Percentiles rank a stretch among this genome's conserved stretches.
phyloP scores from a whole-genome alignment of 2,888 invertebrate genomes.

The Pteria penguin region DNA sequence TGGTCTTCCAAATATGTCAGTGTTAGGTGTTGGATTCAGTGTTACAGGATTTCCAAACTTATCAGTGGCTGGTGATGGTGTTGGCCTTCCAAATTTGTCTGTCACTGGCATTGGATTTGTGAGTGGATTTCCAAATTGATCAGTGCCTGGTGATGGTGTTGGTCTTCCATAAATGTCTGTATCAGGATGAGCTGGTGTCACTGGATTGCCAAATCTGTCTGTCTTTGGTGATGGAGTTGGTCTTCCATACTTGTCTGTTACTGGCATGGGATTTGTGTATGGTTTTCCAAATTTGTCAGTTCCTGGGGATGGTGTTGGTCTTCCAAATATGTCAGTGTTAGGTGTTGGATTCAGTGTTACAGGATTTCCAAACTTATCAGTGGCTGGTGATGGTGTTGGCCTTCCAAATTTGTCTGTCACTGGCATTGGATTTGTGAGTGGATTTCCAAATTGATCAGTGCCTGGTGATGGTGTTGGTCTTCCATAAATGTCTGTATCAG shows the following conservation, averaged over 20 bases:
- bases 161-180: neutral
- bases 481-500: neutral
- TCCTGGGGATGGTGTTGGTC: slow-evolving; percentile 12
- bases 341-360: slow-evolving; percentile 20
- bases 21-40: neutral
- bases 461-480: slow-evolving; percentile 12
- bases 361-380: slow-evolving; percentile 23
- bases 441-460: slow-evolving; percentile 16
- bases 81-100: slow-evolving; percentile 27
- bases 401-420: slow-evolving; percentile 19
- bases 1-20: slow-evolving; percentile 18
- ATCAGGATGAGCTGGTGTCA: slow-evolving; percentile 6
- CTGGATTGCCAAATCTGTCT: slow-evolving; percentile 12
- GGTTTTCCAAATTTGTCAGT: slow-evolving; percentile 23
- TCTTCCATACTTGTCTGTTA: slow-evolving; percentile 31
- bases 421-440: slow-evolving; percentile 7
- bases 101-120: slow-evolving; percentile 15
- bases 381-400: slow-evolving; percentile 47
- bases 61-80: slow-evolving; percentile 31
- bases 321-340: neutral
- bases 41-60: slow-evolving; percentile 13
- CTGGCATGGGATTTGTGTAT: neutral
- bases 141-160: slow-evolving; percentile 32
- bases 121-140: slow-evolving; percentile 1
- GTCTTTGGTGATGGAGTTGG: slow-evolving; percentile 45